Percentiles rank a stretch among this genome's conserved stretches.
Evolutionary conservation across 2,113 vertebrate species (phyloP).

Genomic region (Epinephelus moara): DNA sequence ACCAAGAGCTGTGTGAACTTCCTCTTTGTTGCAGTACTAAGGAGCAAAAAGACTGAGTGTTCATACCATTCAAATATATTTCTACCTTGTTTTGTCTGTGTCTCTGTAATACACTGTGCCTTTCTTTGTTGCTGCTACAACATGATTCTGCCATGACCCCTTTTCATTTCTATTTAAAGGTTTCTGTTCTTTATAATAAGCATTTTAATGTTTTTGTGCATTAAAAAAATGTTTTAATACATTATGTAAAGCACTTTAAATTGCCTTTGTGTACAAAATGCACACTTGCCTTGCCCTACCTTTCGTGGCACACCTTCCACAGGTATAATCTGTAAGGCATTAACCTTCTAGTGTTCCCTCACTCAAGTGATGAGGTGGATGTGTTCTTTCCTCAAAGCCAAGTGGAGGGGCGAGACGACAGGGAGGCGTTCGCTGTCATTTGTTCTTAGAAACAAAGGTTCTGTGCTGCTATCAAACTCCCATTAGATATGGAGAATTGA

Average conservation of each 20-base stretch:
- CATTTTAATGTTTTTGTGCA: neutral
- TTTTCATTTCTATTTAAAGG: neutral
- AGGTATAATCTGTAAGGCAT: constrained; percentile 38
- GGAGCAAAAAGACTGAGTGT: constrained; percentile 2
- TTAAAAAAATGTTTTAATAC: neutral
- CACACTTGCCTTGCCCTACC: neutral
- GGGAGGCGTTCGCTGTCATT: constrained; percentile 68
- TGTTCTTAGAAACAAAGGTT: constrained; percentile 85
- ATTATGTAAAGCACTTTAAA: neutral
- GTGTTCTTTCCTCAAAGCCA: constrained; percentile 64
- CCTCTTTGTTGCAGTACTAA: constrained; percentile 16
- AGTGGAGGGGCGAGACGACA: constrained; percentile 55
- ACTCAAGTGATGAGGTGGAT: constrained; percentile 42
- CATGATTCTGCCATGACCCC: neutral
- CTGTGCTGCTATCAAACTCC: constrained; percentile 84
- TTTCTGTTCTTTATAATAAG: neutral
- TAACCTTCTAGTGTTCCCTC: constrained; percentile 40
- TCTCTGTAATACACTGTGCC: neutral
- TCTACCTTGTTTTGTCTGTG: constrained; percentile 8
- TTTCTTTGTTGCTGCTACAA: constrained; percentile 7
- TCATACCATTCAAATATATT: constrained; percentile 2
- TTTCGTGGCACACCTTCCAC: constrained; percentile 12
- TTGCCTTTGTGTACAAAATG: neutral
- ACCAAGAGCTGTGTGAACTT: constrained; percentile 16
- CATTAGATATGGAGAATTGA: constrained; percentile 87